These are phyloP conservation scores for Epinephelus lanceolatus DNA, from an alignment of 2,113 vertebrate genomes.

Conservation along the genomic window DNA sequence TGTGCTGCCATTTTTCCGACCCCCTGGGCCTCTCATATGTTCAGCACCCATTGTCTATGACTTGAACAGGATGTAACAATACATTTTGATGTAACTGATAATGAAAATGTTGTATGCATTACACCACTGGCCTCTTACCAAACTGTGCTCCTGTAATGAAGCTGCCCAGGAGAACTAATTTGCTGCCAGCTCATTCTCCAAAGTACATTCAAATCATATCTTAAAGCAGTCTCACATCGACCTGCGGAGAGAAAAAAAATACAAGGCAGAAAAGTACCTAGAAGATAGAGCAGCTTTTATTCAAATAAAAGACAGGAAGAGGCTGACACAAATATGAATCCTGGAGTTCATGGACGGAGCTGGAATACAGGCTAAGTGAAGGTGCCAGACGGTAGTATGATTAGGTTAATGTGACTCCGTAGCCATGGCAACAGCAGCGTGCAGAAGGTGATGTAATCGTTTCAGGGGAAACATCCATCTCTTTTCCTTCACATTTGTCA, in stretches of 20 bases:
- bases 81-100: background rate
- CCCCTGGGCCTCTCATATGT: too few relatives aligned
- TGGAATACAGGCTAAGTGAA: conserved; percentile 34
- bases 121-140: conserved; percentile 2
- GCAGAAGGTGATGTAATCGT: conserved; percentile 71
- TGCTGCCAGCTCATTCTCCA: background rate
- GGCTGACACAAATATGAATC: background rate
- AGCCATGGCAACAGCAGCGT: conserved; percentile 72
- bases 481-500: conserved; percentile 23
- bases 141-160: background rate
- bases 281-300: conserved; percentile 1
- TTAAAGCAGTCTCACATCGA: background rate
- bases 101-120: background rate
- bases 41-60: background rate
- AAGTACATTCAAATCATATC: background rate
- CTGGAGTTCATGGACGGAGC: conserved; percentile 28
- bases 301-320: conserved; percentile 10
- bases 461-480: conserved; percentile 57
- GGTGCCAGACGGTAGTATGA: conserved; percentile 55
- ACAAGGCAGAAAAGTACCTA: background rate
- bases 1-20: too few relatives aligned
- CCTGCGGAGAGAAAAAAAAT: background rate
- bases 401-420: conserved; percentile 67
- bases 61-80: background rate
- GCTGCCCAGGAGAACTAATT: conserved; percentile 12